Percentiles rank a stretch among this genome's conserved stretches.
These are phyloP conservation scores for Ditylenchus dipsaci DNA, from an alignment of 1,140 invertebrate genomes.

Conservation along the genomic window DNA sequence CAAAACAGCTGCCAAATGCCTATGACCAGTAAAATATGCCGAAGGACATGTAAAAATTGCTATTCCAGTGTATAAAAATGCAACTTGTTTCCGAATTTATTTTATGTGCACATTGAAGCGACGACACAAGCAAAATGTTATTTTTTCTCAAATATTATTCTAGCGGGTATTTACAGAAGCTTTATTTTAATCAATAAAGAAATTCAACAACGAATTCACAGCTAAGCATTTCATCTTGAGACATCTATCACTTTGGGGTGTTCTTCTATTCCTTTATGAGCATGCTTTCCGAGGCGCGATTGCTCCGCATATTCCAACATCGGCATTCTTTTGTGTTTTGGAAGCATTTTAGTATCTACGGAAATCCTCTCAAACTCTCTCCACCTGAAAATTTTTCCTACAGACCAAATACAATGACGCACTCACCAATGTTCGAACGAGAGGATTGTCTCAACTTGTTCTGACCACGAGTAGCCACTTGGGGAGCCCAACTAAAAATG, in stretches of 20 bases:
- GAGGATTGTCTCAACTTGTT: conserved; percentile 54
- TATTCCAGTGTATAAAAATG: background rate
- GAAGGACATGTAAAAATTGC: background rate
- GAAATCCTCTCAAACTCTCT: conserved; percentile 36
- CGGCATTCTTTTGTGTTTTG: conserved; percentile 33
- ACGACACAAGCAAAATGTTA: background rate
- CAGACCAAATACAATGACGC: background rate
- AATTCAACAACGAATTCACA: background rate
- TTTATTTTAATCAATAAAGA: background rate
- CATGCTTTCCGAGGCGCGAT: background rate
- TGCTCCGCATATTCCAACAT: conserved; percentile 4
- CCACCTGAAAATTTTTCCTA: conserved; percentile 19
- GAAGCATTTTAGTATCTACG: conserved; percentile 53
- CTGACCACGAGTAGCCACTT: conserved; percentile 55
- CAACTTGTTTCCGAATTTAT: no score
- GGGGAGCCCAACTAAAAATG: conserved; percentile 52
- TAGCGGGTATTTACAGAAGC: background rate
- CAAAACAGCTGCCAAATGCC: background rate
- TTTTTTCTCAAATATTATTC: background rate
- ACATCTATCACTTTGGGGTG: background rate
- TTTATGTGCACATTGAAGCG: no score
- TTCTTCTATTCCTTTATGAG: background rate
- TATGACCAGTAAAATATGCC: background rate
- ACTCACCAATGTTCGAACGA: conserved; percentile 31
- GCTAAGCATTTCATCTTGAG: background rate